These are phyloP conservation scores for Lepus americanus DNA, from an alignment of 2,113 vertebrate species.

Conservation along the genomic window DNA sequence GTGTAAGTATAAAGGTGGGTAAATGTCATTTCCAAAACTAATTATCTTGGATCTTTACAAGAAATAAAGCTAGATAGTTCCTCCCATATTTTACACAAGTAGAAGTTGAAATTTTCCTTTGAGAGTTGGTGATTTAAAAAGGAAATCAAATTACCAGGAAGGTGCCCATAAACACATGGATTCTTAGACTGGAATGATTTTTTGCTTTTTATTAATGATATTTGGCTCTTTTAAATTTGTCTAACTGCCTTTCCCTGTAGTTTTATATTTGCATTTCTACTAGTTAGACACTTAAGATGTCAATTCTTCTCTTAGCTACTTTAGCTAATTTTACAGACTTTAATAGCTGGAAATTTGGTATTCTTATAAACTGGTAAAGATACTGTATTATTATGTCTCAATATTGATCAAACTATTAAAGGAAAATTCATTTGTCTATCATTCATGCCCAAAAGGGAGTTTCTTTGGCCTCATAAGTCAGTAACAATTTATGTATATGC, in stretches of 20 bases:
- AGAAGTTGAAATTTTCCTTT: slow-evolving; percentile 72
- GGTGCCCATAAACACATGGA: slow-evolving; percentile 31
- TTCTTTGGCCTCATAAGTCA: slow-evolving; percentile 17
- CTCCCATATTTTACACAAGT: slow-evolving; percentile 76
- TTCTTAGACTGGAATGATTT: not conserved
- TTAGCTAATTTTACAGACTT: slow-evolving; percentile 51
- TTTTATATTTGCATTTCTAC: slow-evolving; percentile 56
- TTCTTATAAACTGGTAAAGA: slow-evolving; percentile 39
- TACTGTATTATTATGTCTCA: slow-evolving; percentile 57
- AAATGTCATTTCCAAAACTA: slow-evolving; percentile 84
- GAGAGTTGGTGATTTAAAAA: slow-evolving; percentile 76
- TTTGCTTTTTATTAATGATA: slow-evolving; percentile 49
- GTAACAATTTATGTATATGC: not conserved
- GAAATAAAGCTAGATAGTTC: slow-evolving; percentile 75
- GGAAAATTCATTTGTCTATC: slow-evolving; percentile 49
- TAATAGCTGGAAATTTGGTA: slow-evolving; percentile 37
- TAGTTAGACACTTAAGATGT: slow-evolving; percentile 33
- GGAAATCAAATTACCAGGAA: slow-evolving; percentile 50
- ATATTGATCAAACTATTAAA: slow-evolving; percentile 56
- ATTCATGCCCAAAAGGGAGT: slow-evolving; percentile 1
- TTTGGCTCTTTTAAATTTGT: slow-evolving; percentile 34
- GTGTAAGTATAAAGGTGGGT: slow-evolving; percentile 60
- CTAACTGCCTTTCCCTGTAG: slow-evolving; percentile 14
- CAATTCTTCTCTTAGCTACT: not conserved
- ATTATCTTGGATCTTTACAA: slow-evolving; percentile 77